Base-by-base conservation (phyloP, 1,140 invertebrate species). In the Wiebesia pumilae region DNA sequence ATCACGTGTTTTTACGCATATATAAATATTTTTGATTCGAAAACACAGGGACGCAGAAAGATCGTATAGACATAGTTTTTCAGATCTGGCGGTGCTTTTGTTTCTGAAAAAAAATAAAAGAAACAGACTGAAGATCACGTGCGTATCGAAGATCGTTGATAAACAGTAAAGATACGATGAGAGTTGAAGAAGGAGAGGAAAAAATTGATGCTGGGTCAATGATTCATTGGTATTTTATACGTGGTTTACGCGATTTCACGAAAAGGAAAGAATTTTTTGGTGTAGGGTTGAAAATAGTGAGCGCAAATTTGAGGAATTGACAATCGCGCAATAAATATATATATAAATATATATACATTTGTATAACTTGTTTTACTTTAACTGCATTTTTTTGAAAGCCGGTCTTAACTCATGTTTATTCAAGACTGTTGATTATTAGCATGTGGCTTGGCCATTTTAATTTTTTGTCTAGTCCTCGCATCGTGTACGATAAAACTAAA, bases 391-490 rank as follows among this genome's bases (percentile, higher is more conserved):
- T 80, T 62, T 12, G 21, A 81, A 40, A 82, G 38, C 62, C 40
- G 65, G 65, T 30, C 30, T 33, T 40, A 33, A 67, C 27, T 82
- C 65, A 69, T 82, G 80, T 82, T 82, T 69, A 82, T 82, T 47
- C 80, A 71, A 30, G 3, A 24, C 10, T n/a, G 12, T 43, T 33
- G 80, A 82, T 82, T 82, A 65, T 67, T 69, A 82, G 65, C 27
- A 69, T 47, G 6, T 51, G 65, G n/a, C 80, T 82, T 71, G 65
- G 51, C 62, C 43, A 51, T 73, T 73, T 80, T 38, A 24, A 33
- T 35, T 58, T 38, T 62, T n/a, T 27, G 4, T 81, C 33, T 33
- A 54, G 16, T 43, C 43, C 33, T 43, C 19, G 12, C 79, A 40
- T 40, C 9, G 10, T 4, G 54, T 80, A 30, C 30, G 33, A 62